Conservation (phyloP, 1,140 invertebrate genomes). For the Heliothis virescens region DNA sequence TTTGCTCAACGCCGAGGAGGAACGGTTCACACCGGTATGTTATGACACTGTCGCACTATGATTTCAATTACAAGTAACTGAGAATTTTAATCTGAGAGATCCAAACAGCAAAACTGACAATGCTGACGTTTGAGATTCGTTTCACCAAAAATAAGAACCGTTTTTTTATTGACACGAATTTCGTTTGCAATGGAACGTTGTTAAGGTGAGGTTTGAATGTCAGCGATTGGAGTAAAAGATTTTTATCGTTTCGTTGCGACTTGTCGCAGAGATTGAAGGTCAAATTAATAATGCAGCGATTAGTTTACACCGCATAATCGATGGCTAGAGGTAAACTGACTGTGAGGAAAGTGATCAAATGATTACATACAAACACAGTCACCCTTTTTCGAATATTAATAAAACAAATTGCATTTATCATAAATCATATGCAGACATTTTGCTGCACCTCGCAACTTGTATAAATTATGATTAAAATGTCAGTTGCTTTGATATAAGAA, state of each 20-base stretch:
- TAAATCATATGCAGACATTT: neutral
- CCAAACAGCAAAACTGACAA: slow-evolving; percentile 8
- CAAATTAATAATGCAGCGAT: slow-evolving; percentile 12
- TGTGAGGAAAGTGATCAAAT: neutral
- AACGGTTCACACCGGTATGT: slow-evolving; percentile 77
- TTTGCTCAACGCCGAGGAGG: slow-evolving; percentile 79
- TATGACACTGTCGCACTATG: slow-evolving; percentile 28
- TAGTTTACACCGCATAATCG: neutral
- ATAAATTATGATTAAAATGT: neutral
- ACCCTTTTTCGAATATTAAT: neutral
- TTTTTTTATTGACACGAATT: neutral
- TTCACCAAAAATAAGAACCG: slow-evolving; percentile 16
- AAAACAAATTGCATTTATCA: neutral
- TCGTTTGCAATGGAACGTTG: slow-evolving; percentile 9
- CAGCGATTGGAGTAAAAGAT: neutral
- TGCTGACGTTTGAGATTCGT: slow-evolving; percentile 39
- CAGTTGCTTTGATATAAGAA: neutral
- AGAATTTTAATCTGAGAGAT: slow-evolving; percentile 26
- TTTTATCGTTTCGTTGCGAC: neutral
- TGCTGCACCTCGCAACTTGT: neutral
- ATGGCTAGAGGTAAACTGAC: neutral
- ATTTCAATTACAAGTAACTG: slow-evolving; percentile 17
- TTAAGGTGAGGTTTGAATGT: slow-evolving; percentile 24
- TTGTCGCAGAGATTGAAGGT: slow-evolving; percentile 33
- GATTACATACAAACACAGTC: neutral